phyloP scores from a whole-genome alignment of 53 echinoderm and acorn worm species.

The Holothuria leucospilota region DNA sequence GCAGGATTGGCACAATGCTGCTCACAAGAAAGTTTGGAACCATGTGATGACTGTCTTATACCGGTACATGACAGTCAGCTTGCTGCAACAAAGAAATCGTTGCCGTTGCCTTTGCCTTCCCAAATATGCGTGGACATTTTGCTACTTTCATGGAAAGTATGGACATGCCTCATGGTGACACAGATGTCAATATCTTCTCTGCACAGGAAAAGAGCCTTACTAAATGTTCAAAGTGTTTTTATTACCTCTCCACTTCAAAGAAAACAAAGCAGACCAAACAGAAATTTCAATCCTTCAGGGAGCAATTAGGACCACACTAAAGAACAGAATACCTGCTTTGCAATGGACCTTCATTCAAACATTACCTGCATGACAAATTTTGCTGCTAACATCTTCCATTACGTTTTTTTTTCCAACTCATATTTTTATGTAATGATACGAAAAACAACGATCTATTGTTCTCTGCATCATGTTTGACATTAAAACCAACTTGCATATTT shows the following conservation, averaged over 20 bases:
- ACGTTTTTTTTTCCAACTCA: too few relatives aligned
- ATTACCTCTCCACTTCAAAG: slow-evolving; percentile 1
- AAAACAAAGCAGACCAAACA: neutral
- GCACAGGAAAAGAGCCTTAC: slow-evolving; percentile 25
- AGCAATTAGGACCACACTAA: too few relatives aligned
- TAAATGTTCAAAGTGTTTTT: neutral
- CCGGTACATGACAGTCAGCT: neutral
- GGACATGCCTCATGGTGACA: neutral
- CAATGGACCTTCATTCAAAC: too few relatives aligned
- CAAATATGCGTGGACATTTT: slow-evolving; percentile 42
- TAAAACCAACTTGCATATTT: too few relatives aligned
- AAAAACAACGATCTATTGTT: too few relatives aligned
- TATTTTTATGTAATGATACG: too few relatives aligned
- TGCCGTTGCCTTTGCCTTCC: slow-evolving; percentile 44
- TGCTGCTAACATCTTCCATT: too few relatives aligned
- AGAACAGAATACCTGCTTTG: too few relatives aligned
- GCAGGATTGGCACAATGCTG: neutral
- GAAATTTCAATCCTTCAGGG: neutral
- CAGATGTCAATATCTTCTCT: slow-evolving; percentile 33
- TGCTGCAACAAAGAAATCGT: neutral
- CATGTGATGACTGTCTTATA: neutral
- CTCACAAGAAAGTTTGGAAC: neutral
- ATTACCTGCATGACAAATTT: too few relatives aligned
- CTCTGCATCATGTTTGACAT: too few relatives aligned
- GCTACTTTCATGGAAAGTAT: slow-evolving; percentile 39